Conservation (phyloP, 2,888 invertebrate genomes). For the Synanthedon formicaeformis region DNA sequence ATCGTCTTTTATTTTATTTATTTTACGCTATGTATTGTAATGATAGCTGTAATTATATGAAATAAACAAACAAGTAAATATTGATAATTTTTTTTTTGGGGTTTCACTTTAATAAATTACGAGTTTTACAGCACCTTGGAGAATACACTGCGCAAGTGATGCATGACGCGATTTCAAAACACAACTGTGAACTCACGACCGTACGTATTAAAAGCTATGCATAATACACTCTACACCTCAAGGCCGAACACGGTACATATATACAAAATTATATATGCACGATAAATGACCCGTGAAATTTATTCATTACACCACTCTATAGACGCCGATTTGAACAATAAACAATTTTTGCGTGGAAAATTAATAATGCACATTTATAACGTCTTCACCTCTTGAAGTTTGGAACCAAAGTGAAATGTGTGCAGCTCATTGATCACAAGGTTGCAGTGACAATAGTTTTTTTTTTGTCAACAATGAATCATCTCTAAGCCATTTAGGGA, state of each 20-base stretch:
- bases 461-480: conserved; percentile 1
- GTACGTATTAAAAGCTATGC: conserved; percentile 2
- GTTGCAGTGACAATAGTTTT: conserved; percentile 13
- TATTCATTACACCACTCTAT: neutral
- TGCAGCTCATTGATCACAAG: conserved; percentile 9
- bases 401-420: conserved; percentile 2
- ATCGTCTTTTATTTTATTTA: too few relatives aligned
- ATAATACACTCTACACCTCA: conserved; percentile 7
- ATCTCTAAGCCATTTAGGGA: neutral
- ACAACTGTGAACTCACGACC: conserved; percentile 43
- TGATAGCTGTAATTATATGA: too few relatives aligned
- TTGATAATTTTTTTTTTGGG: neutral
- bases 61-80: too few relatives aligned
- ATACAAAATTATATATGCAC: conserved; percentile 3
- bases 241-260: conserved; percentile 20
- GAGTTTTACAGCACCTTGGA: conserved; percentile 33
- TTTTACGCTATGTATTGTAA: too few relatives aligned
- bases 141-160: conserved; percentile 61
- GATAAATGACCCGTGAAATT: neutral
- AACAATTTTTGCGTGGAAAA: neutral
- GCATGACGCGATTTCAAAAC: conserved; percentile 44
- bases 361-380: conserved; percentile 1
- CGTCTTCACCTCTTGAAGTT: conserved; percentile 3
- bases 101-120: neutral
- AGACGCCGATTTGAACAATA: neutral